These are phyloP conservation scores for Puma concolor DNA, from an alignment of 2,113 vertebrate genomes.

Conservation along the genomic window DNA sequence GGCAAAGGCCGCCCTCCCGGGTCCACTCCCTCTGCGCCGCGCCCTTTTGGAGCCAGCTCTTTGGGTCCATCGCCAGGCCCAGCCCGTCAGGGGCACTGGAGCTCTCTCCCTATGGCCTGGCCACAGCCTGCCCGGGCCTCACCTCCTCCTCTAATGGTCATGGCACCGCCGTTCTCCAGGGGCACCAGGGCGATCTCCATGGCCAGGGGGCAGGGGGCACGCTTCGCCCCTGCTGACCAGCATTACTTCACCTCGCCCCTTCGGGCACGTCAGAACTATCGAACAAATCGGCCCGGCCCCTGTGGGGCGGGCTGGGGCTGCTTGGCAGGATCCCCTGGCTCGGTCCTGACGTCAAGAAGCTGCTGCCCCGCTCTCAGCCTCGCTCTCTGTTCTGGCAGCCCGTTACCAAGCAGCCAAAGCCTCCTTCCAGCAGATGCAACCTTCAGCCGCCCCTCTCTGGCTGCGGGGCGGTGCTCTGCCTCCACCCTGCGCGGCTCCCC, in stretches of 20 bases:
- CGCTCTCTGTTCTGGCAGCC: constrained; percentile 41
- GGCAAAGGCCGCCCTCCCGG: not conserved
- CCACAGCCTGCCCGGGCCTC: constrained; percentile 82
- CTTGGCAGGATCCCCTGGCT: constrained; percentile 37
- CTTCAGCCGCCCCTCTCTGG: constrained; percentile 62
- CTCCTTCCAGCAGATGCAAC: constrained; percentile 67
- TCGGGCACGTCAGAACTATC: too few species aligned
- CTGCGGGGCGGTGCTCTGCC: not conserved
- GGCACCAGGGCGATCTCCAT: constrained; percentile 96
- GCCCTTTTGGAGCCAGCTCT: constrained; percentile 40
- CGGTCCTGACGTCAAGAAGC: constrained; percentile 74
- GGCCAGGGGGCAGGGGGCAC: constrained; percentile 79
- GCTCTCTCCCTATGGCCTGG: not conserved
- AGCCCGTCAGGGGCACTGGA: constrained; percentile 18
- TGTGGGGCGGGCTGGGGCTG: not conserved
- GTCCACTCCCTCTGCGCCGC: constrained; percentile 67
- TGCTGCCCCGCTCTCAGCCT: constrained; percentile 57
- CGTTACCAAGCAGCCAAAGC: constrained; percentile 79
- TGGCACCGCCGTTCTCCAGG: constrained; percentile 92
- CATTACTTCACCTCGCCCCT: too few species aligned
- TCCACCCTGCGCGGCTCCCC: constrained; percentile 16
- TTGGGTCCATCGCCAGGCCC: not conserved
- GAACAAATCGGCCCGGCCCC: too few species aligned
- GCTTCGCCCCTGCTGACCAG: constrained; percentile 62
- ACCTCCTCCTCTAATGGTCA: constrained; percentile 84